Evolutionary conservation across 1,140 invertebrate genomes (phyloP).

Genomic region (Physella acuta): DNA sequence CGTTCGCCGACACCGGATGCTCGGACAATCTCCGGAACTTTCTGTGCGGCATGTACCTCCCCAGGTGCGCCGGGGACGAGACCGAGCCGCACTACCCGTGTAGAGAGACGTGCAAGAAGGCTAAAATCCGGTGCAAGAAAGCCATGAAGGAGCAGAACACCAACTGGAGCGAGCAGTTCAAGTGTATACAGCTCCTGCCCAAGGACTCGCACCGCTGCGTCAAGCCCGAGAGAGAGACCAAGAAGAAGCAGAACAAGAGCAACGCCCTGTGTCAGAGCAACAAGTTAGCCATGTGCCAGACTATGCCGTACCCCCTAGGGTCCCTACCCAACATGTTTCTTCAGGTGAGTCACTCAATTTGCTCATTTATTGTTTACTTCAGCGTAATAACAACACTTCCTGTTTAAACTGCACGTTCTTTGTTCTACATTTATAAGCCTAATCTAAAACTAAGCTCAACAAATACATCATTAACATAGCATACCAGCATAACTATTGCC

Average conservation of each 20-base stretch:
- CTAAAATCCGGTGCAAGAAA: conserved; percentile 28
- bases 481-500: no score
- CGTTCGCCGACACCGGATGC: conserved; percentile 37
- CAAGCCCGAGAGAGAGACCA: conserved; percentile 26
- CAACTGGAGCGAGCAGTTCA: conserved; percentile 25
- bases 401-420: neutral
- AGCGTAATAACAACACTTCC: neutral
- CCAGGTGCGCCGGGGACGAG: conserved; percentile 10
- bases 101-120: conserved; percentile 31
- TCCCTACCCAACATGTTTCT: conserved; percentile 36
- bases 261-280: conserved; percentile 30
- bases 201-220: conserved; percentile 25
- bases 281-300: conserved; percentile 31
- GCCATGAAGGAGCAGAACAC: conserved; percentile 23
- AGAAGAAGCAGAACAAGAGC: conserved; percentile 28
- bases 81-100: conserved; percentile 26
- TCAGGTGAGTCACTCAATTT: conserved; percentile 30
- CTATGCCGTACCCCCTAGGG: conserved; percentile 28
- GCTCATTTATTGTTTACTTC: no score
- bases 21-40: conserved; percentile 34
- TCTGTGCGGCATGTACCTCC: conserved; percentile 33
- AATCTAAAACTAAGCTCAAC: no score
- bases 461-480: no score
- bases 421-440: neutral
- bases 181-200: conserved; percentile 22